A percentile compares a stretch with the other conserved stretches of the same genome.
These are phyloP conservation scores for Lasioglossum figueresi DNA, from an alignment of 2,888 invertebrate species.

Conservation along the genomic window DNA sequence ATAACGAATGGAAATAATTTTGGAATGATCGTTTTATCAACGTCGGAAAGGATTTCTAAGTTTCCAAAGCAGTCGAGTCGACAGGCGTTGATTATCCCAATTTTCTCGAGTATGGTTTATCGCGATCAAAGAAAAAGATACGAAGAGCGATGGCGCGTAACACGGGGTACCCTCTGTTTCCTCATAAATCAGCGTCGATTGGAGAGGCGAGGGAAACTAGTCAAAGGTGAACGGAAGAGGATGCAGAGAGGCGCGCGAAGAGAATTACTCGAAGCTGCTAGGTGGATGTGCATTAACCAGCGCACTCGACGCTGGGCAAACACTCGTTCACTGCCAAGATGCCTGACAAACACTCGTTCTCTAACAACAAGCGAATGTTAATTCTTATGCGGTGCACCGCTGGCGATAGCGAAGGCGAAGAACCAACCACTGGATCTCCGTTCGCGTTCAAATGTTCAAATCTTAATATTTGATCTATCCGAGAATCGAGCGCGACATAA, in stretches of 20 bases:
- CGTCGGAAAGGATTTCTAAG: no score
- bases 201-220: constrained; percentile 15
- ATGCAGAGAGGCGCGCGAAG: constrained; percentile 23
- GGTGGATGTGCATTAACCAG: constrained; percentile 62
- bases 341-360: constrained; percentile 64
- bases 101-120: neutral
- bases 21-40: no score
- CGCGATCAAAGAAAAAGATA: constrained; percentile 68
- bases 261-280: constrained; percentile 52
- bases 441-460: neutral
- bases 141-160: constrained; percentile 64
- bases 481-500: neutral
- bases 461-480: neutral
- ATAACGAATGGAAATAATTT: neutral
- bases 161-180: constrained; percentile 73
- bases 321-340: constrained; percentile 60
- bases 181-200: constrained; percentile 75
- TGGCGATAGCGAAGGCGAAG: constrained; percentile 11
- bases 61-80: neutral
- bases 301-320: constrained; percentile 58
- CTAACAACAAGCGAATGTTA: constrained; percentile 54
- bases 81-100: neutral
- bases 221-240: constrained; percentile 17
- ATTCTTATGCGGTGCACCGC: constrained; percentile 37
- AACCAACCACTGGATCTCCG: neutral